Evolutionary conservation across 2,888 invertebrate species (phyloP).

Genomic region (Noctua comes): DNA sequence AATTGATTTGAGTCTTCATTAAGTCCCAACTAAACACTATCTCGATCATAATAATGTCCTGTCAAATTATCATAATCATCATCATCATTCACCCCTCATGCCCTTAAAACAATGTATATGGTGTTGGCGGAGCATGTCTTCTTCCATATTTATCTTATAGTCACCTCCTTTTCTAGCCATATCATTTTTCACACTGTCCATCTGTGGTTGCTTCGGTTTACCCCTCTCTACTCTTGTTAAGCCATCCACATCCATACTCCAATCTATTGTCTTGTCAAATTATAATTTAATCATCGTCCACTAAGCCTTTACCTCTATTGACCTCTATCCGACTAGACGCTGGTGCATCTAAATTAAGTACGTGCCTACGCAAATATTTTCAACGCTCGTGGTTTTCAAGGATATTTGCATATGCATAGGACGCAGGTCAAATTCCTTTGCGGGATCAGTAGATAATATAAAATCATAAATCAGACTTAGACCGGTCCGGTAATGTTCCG

Average conservation of each 20-base stretch:
- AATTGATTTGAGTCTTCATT: neutral
- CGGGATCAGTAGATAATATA: constrained; percentile 43
- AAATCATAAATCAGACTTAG: constrained; percentile 48
- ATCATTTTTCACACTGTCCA: no score
- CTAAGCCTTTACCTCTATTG: neutral
- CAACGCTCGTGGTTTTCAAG: constrained; percentile 38
- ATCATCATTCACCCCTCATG: neutral
- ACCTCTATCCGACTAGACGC: neutral
- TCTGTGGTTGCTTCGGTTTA: neutral
- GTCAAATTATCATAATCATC: no score
- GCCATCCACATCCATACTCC: neutral
- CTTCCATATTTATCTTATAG: neutral
- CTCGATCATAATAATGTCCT: neutral
- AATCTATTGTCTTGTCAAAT: neutral
- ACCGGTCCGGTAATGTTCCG: constrained; percentile 31
- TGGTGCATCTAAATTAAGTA: constrained; percentile 14
- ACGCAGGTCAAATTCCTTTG: constrained; percentile 52
- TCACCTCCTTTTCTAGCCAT: neutral
- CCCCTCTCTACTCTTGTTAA: neutral
- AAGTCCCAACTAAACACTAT: neutral
- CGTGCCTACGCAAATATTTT: constrained; percentile 34
- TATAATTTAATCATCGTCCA: neutral
- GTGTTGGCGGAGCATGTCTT: neutral
- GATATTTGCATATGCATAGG: constrained; percentile 49
- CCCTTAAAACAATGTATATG: neutral